A percentile compares a stretch with the other conserved stretches of the same genome.
These are phyloP conservation scores for Helicoverpa assulta DNA, from an alignment of 2,888 invertebrate species.

Conservation along the genomic window DNA sequence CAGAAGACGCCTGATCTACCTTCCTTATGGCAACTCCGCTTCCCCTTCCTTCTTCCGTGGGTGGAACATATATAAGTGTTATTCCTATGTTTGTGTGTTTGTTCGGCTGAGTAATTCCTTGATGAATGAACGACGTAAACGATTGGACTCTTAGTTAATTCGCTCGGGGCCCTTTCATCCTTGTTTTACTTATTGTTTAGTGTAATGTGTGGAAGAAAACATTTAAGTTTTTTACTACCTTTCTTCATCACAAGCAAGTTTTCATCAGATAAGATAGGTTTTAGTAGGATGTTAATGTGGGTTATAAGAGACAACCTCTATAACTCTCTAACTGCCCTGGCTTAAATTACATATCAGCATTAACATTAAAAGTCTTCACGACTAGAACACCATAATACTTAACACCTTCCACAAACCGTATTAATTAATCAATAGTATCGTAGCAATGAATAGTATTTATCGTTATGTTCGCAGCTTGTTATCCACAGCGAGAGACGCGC, in stretches of 20 bases:
- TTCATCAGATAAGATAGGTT: too few relatives aligned
- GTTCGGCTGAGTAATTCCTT: slow-evolving; percentile 22
- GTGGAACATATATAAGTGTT: slow-evolving; percentile 2
- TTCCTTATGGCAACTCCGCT: too few relatives aligned
- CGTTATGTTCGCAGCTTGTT: slow-evolving; percentile 26
- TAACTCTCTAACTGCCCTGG: too few relatives aligned
- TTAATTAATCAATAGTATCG: slow-evolving; percentile 34
- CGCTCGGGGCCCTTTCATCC: neutral
- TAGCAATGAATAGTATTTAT: slow-evolving; percentile 49
- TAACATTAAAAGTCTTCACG: slow-evolving; percentile 29
- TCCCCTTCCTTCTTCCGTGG: too few relatives aligned
- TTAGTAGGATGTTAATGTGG: too few relatives aligned
- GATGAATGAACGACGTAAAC: slow-evolving; percentile 35
- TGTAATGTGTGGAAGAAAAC: neutral
- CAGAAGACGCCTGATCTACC: too few relatives aligned
- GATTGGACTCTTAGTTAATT: slow-evolving; percentile 22
- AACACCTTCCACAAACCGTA: slow-evolving; percentile 32
- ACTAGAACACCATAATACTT: neutral
- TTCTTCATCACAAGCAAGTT: too few relatives aligned
- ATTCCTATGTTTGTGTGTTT: slow-evolving; percentile 21
- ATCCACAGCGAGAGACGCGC: slow-evolving; percentile 31
- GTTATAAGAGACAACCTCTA: too few relatives aligned
- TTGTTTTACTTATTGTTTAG: neutral
- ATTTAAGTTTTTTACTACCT: neutral
- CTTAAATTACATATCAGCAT: too few relatives aligned